Base-by-base conservation (phyloP, 1,140 invertebrate species). In the Hermetia illucens region DNA sequence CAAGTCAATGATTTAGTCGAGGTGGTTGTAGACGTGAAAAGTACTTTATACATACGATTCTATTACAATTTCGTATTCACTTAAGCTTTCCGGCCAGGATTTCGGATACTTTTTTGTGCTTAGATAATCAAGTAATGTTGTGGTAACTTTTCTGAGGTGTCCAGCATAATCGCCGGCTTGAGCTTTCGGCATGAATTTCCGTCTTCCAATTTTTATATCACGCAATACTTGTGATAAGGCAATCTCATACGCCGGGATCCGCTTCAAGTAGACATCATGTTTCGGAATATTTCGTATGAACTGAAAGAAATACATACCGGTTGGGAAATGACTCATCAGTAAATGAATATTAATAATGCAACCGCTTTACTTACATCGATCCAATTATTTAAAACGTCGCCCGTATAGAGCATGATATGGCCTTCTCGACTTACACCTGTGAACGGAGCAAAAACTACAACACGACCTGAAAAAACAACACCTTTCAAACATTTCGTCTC, bases 371-470 rank as follows among this genome's bases (percentile, higher is more conserved):
- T 73, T 68, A 85, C 79, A 63, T 89, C 84, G 32, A 90, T 65
- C 88, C 88, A 92, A 63, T 88, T 87, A 51, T 86, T 76, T 38
- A 86, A 65, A 18, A 92, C 87, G 74, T 92, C 88, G 10, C 84
- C 86, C 43, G 81, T 89, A 58, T 83, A 88, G 1, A 94, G 69
- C 66, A 82, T 82, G 15, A 94, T 75, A 52, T 85, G 77, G 2
- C 88, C 88, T 51, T 91, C 82, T 25, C 91, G 66, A 55, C 78
- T 85, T 4, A 93, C 79, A 12, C 89, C 88, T 17, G 87, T 90
- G 48, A 88, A 82, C 51, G 77, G 79, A 1, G 83, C 85, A 68
- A 93, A 81, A 2, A 89, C 78, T 22, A 93, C 61, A 18, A 72
- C 79, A 43, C 81, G 66, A 52, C 70, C 74, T 73, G 48, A 38